Evolutionary conservation across 2,888 invertebrate genomes (phyloP), one percentile per base, ranked within the genome.

Genomic region (Griposia aprilina): DNA sequence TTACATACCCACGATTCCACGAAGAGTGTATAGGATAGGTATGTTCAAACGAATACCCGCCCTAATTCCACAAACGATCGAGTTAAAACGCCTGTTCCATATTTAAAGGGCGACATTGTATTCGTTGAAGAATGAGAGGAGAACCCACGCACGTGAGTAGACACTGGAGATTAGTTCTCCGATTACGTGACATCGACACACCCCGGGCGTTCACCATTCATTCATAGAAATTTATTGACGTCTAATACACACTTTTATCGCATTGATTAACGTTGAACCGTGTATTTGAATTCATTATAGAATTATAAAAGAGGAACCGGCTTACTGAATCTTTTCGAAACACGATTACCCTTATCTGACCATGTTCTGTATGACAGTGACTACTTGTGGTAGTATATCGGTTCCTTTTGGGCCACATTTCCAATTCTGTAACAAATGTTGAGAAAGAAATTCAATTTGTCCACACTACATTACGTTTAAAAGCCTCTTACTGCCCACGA

Each of bases 141-240:
- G 88, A 90, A 86, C 93, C 93, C 92, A 94, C 93, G 95, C 93
- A 93, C 96, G 95, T 96, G 95, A 94, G 93, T 90, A 92, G 92
- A 95, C 95, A 95, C 87, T 91, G 91, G 92, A 94, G 95, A 96
- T 96, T 95, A 95, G 90, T 93, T 92, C 93, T 91, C 92, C 89
- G 94, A 94, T 94, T 94, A 95, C 95, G 96, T 96, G 95, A 95
- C 94, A 88, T 90, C 91, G 92, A 92, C 92, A 93, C 94, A 91
- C 91, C 91, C 90, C 92, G 91, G 90, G 92, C 89, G 93, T 93
- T 93, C 92, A 88, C 83, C 87, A 86, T 90, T 90, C 88, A 90
- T 92, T 92, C 91, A 92, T 88, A 90, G 81, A 84, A 90, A 90
- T 90, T 91, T 92, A 92, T 90, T 89, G 86, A 76, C 82, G 76